These are phyloP conservation scores for Oncopodura yosiiana DNA, from an alignment of 1,140 invertebrate genomes.

Conservation along the genomic window DNA sequence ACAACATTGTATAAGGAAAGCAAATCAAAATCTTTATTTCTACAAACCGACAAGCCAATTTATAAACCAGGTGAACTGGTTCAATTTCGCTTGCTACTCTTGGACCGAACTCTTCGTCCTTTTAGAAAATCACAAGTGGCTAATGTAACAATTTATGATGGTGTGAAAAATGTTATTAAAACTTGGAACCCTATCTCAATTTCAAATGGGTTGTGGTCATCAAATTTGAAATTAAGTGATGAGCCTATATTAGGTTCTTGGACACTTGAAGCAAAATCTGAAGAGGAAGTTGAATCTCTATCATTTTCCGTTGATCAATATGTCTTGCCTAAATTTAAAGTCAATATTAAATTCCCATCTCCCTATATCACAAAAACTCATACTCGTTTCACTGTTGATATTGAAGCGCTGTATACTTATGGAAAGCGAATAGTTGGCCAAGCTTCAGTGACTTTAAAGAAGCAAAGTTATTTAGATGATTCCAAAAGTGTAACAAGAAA, in stretches of 20 bases:
- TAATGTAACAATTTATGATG: constrained; percentile 53
- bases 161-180: constrained; percentile 67
- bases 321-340: constrained; percentile 81
- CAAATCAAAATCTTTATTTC: constrained; percentile 77
- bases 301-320: constrained; percentile 74
- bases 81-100: constrained; percentile 67
- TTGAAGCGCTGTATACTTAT: constrained; percentile 6
- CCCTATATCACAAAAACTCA: constrained; percentile 70
- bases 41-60: constrained; percentile 87
- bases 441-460: constrained; percentile 43
- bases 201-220: constrained; percentile 64
- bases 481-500: background rate
- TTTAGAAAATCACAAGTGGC: constrained; percentile 49
- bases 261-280: constrained; percentile 36
- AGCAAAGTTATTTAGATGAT: constrained; percentile 45
- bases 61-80: constrained; percentile 80
- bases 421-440: constrained; percentile 2
- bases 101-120: constrained; percentile 64
- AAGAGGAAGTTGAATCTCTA: constrained; percentile 74
- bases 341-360: constrained; percentile 64
- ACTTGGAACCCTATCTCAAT: constrained; percentile 59
- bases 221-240: constrained; percentile 65
- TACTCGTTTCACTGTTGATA: constrained; percentile 55
- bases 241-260: constrained; percentile 56
- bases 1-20: background rate